Evolutionary conservation across 2,797 vertebrate species (phyloP), one percentile per base, ranked within the genome.

Genomic region (Lacerta agilis): DNA sequence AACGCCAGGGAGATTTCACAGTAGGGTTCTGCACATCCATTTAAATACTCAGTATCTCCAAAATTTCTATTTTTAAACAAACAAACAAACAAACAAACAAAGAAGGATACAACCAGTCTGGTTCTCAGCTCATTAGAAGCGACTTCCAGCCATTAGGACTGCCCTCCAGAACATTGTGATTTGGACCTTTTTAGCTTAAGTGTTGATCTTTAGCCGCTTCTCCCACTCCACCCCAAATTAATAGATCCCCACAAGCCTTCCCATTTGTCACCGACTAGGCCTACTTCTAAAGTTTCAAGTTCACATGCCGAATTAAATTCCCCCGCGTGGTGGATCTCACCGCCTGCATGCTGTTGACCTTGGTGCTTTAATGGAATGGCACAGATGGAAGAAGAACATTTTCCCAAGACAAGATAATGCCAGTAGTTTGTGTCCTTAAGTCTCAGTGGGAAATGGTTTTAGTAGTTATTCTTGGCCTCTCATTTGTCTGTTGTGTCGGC

Each of bases 401-500:
- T 88, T 79, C 82, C 73, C 81, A 58, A 79, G 45, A 71, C 45
- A 83, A 88, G 45, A 61, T 76, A 58, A 43, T 72, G 33, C 75
- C 66, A 72, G 82, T 36, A 38, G 66, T 79, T 45, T 84, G 45
- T 79, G 49, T 84, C 72, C 82, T 88, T 79, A 72, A 29, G 66
- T 79, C 87, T 84, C 82, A 83, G 87, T 88, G 82, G 87, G 87
- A 84, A 88, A 84, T 84, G 66, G 76, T 84, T 83, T 88, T 55
- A 84, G 66, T 79, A 79, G 76, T 84, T 88, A 84, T 88, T 88
- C 87, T 61, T 88, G 66, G 87, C 49, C 81, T 88, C 75, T 79
- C 87, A 88, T 88, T 88, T 88, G 75, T 84, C 87, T 84, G 33
- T n/a, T 61, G 75, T 88, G 87, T 88, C 76, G 6, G 75, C 49